These are phyloP conservation scores for Tiaroga cobitis DNA, from an alignment of 2,797 vertebrate genomes.

Conservation along the genomic window DNA sequence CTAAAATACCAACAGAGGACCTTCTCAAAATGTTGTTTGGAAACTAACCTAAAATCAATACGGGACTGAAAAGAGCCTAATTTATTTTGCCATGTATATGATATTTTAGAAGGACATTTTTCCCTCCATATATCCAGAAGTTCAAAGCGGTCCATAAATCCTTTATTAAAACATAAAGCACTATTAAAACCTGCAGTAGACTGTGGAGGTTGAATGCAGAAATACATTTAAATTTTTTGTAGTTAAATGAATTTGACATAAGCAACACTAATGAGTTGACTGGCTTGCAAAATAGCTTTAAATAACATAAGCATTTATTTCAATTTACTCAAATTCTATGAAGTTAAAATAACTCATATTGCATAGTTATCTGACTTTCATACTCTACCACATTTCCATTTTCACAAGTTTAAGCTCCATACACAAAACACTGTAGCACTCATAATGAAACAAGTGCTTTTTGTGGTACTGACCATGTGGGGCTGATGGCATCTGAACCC, in stretches of 20 bases:
- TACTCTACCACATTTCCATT: neutral
- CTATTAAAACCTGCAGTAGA: neutral
- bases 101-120: too few species aligned
- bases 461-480: slow-evolving; percentile 5
- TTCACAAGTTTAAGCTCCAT: neutral
- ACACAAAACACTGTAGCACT: slow-evolving; percentile 28
- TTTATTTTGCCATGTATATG: too few species aligned
- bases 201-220: neutral
- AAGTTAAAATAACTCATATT: neutral
- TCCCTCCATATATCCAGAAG: neutral
- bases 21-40: too few species aligned
- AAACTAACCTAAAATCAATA: too few species aligned
- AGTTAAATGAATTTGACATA: neutral
- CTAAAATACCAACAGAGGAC: too few species aligned
- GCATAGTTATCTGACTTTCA: neutral
- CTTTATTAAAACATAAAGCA: neutral
- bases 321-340: neutral
- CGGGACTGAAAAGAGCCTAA: too few species aligned
- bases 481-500: slow-evolving; percentile 27
- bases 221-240: neutral
- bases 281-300: neutral
- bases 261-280: neutral
- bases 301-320: neutral
- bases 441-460: slow-evolving; percentile 19
- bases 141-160: neutral